Base-by-base conservation (phyloP, 2,888 invertebrate genomes). In the Gandaritis pyraliata region DNA sequence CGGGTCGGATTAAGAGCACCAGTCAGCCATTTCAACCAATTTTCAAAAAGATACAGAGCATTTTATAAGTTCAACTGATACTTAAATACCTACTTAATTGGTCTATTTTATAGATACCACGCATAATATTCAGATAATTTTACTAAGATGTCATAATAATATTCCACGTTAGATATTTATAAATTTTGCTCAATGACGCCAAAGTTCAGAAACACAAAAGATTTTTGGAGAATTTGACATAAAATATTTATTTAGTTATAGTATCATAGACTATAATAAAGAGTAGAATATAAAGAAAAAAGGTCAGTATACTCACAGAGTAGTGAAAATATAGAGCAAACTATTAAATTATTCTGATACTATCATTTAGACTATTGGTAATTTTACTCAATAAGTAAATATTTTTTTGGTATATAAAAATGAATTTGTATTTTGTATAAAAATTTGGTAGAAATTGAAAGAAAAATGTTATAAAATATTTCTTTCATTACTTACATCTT, bases 51-150 rank as follows among this genome's bases (percentile, higher is more conserved):
- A 62, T 60, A 39, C 36, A 55, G 48, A 58, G 39, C 61, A 33
- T 58, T 69, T 57, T 53, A 58, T 59, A 66, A 69, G 62, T 68
- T 70, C 68, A 64, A 59, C 56, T 55, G 59, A 43, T 51, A 47
- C 68, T 75, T 74, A 74, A 76, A 77, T 41, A 72, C 59, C 41
- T 15, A 62, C 63, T 50, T 72, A 72, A 74, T 70, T 56, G 61
- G 58, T 72, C 64, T 69, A 75, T 74, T 69, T 53, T 56, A 70
- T 70, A 64, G 57, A 67, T 43, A 41, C 49, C 61, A 56, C 67
- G 74, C 72, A 81, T 81, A 78, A 73, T 72, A 72, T 73, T 65
- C 65, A 66, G 72, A 74, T 79, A 76, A 75, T 68, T 77, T 76
- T 65, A 58, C 54, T 15, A 71, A 75, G 8, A 78, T 74, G 69